Base-by-base conservation (phyloP, 2,113 vertebrate species). In the Sinosuthora webbiana region DNA sequence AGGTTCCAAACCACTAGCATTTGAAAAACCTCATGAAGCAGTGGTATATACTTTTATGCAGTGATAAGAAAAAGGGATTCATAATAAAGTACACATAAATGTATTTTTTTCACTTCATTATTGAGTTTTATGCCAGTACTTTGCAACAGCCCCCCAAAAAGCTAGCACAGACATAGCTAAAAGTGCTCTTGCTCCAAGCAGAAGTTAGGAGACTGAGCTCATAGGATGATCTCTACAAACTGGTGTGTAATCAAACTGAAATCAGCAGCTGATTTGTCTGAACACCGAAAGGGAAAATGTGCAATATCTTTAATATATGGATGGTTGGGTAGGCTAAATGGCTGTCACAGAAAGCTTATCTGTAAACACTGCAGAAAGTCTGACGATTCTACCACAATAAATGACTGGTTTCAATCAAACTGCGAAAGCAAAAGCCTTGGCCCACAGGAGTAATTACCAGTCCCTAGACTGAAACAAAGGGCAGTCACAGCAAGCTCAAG, bases 361-460 rank as follows among this genome's bases (percentile, higher is more conserved):
- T 97, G 94, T 97, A 98, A 98, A 98, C 94, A 97, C 93, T 95
- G 93, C 88, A 96, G 83, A 94, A 95, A 97, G 87, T 78, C 89
- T 96, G 80, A 95, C 2, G 6, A 93, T 97, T 97, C 96, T 94
- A 94, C 88, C 79, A 92, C 97, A 97, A 96, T 96, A 98, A 97
- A 98, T 97, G 94, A 90, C 89, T 96, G 94, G 97, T 97, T 97
- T 97, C 97, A 98, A 95, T 97, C 97, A 98, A 97, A 95, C 88
- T 88, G 78, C n/a, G 45, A 93, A 94, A 94, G 96, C 77, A 90
- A 95, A 97, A 97, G 88, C 84, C 82, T 96, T 80, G 94, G 95
- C 97, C 96, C 97, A 94, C 74, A 97, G 96, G 93, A 96, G 94
- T 96, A 97, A 98, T 98, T 97, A 95, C 93, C 93, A 95, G 94